Evolutionary conservation across 2,113 vertebrate species (phyloP).

Genomic region (Pyxicephalus adspersus): DNA sequence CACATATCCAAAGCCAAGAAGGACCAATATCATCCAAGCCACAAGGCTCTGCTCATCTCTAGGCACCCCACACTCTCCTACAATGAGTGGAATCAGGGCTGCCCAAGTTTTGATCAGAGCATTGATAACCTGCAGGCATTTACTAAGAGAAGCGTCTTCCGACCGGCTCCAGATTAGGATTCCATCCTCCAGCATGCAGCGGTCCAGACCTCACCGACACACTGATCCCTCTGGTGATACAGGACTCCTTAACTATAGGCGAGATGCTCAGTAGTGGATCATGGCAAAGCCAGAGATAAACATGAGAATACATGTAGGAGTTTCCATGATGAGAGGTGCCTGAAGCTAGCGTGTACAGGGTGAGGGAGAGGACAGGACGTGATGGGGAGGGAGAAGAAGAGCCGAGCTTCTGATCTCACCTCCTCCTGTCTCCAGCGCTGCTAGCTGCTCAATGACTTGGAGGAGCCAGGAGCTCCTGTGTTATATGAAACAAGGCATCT

Average conservation of each 20-base stretch:
- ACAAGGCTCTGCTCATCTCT: not conserved
- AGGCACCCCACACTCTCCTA: not conserved
- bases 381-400: not conserved
- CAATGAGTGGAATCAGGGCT: not conserved
- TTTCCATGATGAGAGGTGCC: not conserved
- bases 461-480: conserved; percentile 23
- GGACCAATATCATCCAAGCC: not conserved
- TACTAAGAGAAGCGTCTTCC: not conserved
- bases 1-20: not conserved
- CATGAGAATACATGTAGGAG: not conserved
- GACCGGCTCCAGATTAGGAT: not conserved
- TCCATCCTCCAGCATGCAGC: not conserved
- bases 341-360: not conserved
- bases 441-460: conserved; percentile 44
- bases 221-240: not conserved
- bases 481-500: too few species aligned
- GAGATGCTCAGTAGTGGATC: not conserved
- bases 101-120: conserved; percentile 13
- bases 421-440: conserved; percentile 35
- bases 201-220: not conserved
- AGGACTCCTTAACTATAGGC: too few species aligned
- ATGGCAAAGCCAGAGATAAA: not conserved
- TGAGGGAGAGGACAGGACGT: conserved; percentile 8
- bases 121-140: conserved; percentile 11
- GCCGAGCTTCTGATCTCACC: not conserved